Evolutionary conservation across 2,888 invertebrate genomes (phyloP).

Genomic region (Synergus umbraculus): DNA sequence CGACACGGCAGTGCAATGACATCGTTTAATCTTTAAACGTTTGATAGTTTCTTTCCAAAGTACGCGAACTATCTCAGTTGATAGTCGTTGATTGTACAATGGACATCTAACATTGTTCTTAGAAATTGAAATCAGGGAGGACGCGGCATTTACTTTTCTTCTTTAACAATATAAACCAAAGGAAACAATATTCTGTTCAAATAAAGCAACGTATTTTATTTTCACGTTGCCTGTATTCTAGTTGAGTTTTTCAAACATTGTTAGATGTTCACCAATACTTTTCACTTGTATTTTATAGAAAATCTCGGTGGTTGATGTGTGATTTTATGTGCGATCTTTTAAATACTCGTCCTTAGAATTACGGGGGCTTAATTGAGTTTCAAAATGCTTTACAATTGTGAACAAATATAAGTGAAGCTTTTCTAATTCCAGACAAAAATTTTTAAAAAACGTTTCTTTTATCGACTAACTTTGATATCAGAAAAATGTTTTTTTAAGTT

Average conservation of each 20-base stretch:
- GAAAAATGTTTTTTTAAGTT: not conserved
- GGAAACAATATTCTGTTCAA: not conserved
- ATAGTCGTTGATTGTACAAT: slow-evolving; percentile 32
- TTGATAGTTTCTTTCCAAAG: slow-evolving; percentile 22
- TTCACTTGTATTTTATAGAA: slow-evolving; percentile 36
- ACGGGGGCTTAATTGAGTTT: slow-evolving; percentile 2
- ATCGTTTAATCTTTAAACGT: slow-evolving; percentile 58
- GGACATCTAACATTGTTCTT: slow-evolving; percentile 28
- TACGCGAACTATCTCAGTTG: slow-evolving; percentile 12
- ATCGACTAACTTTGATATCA: not conserved
- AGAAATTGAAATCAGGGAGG: not conserved
- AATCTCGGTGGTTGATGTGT: slow-evolving; percentile 39
- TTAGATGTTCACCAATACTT: slow-evolving; percentile 21
- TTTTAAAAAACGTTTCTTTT: not conserved
- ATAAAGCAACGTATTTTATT: not conserved
- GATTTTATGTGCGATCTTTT: slow-evolving; percentile 34
- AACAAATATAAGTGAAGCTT: slow-evolving; percentile 12
- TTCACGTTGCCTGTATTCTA: not conserved
- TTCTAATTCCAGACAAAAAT: slow-evolving; percentile 9
- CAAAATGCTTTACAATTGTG: not conserved
- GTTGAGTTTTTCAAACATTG: not conserved
- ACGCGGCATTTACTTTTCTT: slow-evolving; percentile 20
- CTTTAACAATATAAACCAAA: not conserved
- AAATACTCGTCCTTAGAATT: slow-evolving; percentile 29
- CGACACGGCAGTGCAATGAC: slow-evolving; percentile 68